phyloP scores from a whole-genome alignment of 2,113 vertebrate genomes.

The Thymallus thymallus region DNA sequence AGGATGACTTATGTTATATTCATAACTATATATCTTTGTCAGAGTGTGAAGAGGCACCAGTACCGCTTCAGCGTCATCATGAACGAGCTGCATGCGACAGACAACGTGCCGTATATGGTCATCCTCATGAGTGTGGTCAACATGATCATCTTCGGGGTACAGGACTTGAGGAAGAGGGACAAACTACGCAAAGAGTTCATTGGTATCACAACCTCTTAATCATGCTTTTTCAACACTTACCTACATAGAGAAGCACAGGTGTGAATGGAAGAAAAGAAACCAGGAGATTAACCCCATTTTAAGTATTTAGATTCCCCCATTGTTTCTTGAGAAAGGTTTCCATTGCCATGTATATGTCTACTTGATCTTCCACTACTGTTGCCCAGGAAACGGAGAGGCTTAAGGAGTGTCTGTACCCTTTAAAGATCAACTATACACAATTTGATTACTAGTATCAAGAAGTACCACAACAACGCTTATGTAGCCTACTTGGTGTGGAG shows the following conservation, averaged over 20 bases:
- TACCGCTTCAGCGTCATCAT: slow-evolving; percentile 92
- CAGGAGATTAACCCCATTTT: not conserved
- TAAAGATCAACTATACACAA: too few species aligned
- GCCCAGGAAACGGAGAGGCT: too few species aligned
- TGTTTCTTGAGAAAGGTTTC: too few species aligned
- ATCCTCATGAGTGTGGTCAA: slow-evolving; percentile 86
- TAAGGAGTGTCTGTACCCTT: too few species aligned
- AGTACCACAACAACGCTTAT: too few species aligned
- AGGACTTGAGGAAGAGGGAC: slow-evolving; percentile 78
- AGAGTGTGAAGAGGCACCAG: slow-evolving; percentile 86
- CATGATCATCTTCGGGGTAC: slow-evolving; percentile 81
- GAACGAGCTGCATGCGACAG: slow-evolving; percentile 81
- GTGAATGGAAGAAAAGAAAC: slow-evolving; percentile 17
- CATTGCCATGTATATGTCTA: too few species aligned
- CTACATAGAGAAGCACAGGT: too few species aligned
- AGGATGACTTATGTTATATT: too few species aligned
- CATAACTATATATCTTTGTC: slow-evolving; percentile 23
- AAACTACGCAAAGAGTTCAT: slow-evolving; percentile 90
- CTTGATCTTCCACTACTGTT: too few species aligned
- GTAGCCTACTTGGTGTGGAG: too few species aligned
- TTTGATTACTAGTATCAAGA: too few species aligned
- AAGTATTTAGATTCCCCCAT: too few species aligned
- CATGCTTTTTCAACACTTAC: not conserved
- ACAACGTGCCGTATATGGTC: slow-evolving; percentile 83
- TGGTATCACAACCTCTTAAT: slow-evolving; percentile 57